Base-by-base conservation (phyloP, 2,888 invertebrate species). In the Pelosia muscerda region DNA sequence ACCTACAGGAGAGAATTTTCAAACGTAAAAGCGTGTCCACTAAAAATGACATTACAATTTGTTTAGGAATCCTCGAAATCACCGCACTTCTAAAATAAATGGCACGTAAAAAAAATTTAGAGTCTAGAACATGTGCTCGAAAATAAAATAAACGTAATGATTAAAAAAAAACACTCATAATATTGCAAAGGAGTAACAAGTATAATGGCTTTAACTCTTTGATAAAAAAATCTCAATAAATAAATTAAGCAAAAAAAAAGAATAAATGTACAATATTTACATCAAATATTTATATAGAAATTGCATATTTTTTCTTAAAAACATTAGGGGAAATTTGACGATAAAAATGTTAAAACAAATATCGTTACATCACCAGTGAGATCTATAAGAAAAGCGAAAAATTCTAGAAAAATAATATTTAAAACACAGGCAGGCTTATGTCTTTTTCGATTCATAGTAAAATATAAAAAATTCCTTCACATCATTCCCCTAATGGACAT, bases 221-320 rank as follows among this genome's bases (percentile, higher is more conserved):
- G 84, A 86, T 86, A 88, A 89, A 90, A 87, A 91, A 89, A 89
- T 90, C 83, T 91, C 89, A 94, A 94, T 93, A 93, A 95, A 95
- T 94, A 92, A 94, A 92, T 91, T 89, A 92, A 84, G 85, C 84
- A 84, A 88, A 87, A 86, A n/a, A 88, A 90, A 87, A 85, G 78
- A 90, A 90, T 84, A 82, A 93, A 94, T 94, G 89, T 94, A 94
- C 95, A 95, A 91, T 94, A 95, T 95, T 94, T 94, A 95, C 94
- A 94, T 92, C 87, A 86, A 92, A 90, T 91, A 90, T 92, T 90
- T 90, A 90, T 90, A 91, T 89, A 90, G 86, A 88, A 90, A 78
- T 77, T 76, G 79, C 71, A 69, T 79, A 78, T 63, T 63, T 63
- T 60, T 58, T 75, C 70, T 67, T 67, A 68, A 69, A 68, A 77